Evolutionary conservation across 2,113 vertebrate species (phyloP), one percentile per base, ranked within the genome.

Genomic region (Zonotrichia leucophrys): DNA sequence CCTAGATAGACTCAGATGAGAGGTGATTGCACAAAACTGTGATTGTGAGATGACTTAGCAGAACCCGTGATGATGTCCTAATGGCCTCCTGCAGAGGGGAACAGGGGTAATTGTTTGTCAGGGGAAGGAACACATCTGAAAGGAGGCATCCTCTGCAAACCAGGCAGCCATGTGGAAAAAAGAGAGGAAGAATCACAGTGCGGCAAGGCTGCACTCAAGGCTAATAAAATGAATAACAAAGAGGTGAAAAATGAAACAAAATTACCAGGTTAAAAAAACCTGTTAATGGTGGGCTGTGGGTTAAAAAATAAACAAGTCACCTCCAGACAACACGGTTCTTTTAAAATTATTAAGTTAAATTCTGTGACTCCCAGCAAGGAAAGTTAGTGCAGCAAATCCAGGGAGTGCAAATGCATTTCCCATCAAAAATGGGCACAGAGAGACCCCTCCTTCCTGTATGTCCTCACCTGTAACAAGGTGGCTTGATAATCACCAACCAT

Each of bases 31-130:
- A 97, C 94, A 97, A 96, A 97, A 97, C 97, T 96, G 96, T 95
- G 97, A 98, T 98, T 97, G 97, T 97, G 96, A 98, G 97, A 98
- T 98, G 97, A 98, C 98, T 98, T 98, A 97, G 97, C 97, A 98
- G 97, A 98, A 97, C 96, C 94, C 87, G 88, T 97, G 97, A 98
- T 97, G 96, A 96, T 97, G 96, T 97, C 97, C 98, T 98, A 98
- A 97, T 98, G 97, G 97, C 95, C 96, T 97, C 97, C 97, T 82
- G 90, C 97, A 92, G 97, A 88, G 97, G 94, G 83, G 73, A 97
- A 92, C 94, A 97, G 97, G 97, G 97, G 97, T 97, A 98, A 98
- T 97, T 98, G 98, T 98, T 98, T 97, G 96, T 97, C 98, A 97
- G 92, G 95, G 95, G 93, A 98, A 94, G 94, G 91, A 97, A 94